Conservation (phyloP, 2,888 invertebrate genomes). For the Argyresthia goedartella region DNA sequence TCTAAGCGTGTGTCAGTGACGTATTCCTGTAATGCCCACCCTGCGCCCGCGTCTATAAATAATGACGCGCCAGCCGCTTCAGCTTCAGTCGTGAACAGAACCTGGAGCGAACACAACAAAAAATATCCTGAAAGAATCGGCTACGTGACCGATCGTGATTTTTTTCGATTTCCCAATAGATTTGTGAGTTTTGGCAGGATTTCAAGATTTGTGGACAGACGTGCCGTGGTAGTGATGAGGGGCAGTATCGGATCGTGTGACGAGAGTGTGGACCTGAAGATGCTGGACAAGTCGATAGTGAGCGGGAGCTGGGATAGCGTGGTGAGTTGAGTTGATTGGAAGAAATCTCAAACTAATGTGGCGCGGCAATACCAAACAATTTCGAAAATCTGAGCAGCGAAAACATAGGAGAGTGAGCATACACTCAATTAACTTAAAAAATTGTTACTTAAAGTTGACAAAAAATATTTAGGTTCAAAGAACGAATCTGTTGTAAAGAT, state of each 20-base stretch:
- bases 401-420: too few species aligned
- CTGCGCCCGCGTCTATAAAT: constrained; percentile 52
- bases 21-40: constrained; percentile 52
- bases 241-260: constrained; percentile 2
- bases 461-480: too few species aligned
- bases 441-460: too few species aligned
- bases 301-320: constrained; percentile 67
- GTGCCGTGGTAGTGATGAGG: constrained; percentile 2
- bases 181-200: constrained; percentile 24
- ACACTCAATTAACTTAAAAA: too few species aligned
- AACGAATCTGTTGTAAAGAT: too few species aligned
- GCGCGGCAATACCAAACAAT: background rate
- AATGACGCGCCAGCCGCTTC: constrained; percentile 43
- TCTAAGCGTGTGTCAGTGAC: too few species aligned
- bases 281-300: constrained; percentile 59
- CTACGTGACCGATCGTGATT: constrained; percentile 19
- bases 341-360: background rate
- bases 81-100: constrained; percentile 54
- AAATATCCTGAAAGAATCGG: too few species aligned
- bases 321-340: constrained; percentile 33
- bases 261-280: constrained; percentile 19
- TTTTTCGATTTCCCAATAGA: constrained; percentile 13
- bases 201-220: constrained; percentile 14
- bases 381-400: background rate
- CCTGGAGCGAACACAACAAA: constrained; percentile 26